Conservation (phyloP, 2,113 vertebrate genomes). For the Thamnaconus septentrionalis region DNA sequence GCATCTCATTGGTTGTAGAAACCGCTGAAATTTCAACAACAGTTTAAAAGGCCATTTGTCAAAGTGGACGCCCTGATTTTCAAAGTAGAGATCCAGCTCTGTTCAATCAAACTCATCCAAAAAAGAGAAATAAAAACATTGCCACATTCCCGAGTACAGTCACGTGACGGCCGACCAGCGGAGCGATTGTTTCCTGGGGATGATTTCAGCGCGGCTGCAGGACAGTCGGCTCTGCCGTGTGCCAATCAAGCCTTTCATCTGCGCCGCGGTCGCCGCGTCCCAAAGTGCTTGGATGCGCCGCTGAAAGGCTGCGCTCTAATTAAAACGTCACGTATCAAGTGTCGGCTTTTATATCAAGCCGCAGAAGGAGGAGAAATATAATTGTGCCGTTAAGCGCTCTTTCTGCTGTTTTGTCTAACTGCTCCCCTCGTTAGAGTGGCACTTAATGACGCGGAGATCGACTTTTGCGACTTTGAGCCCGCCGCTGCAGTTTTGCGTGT, state of each 20-base stretch:
- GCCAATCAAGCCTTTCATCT: slow-evolving; percentile 28
- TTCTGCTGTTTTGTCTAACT: slow-evolving; percentile 1
- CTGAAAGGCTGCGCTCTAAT: slow-evolving; percentile 13
- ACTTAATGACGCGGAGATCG: background rate
- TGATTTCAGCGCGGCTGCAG: no score
- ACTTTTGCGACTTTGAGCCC: background rate
- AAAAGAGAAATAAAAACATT: no score
- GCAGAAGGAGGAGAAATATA: no score
- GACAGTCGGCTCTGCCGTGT: background rate
- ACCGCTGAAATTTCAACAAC: no score
- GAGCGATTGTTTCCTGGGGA: no score
- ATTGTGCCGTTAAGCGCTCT: background rate
- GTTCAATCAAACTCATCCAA: no score
- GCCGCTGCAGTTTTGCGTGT: slow-evolving; percentile 22
- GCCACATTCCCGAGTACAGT: no score
- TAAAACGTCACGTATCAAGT: slow-evolving; percentile 4
- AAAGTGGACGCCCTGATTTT: no score
- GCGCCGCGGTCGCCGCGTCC: slow-evolving; percentile 34
- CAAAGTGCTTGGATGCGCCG: slow-evolving; percentile 29
- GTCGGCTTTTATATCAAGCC: background rate
- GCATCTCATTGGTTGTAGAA: no score
- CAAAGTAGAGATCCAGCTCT: no score
- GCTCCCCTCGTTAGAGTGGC: background rate
- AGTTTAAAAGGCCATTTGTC: no score
- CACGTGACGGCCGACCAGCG: no score